Percentiles rank a stretch among this genome's conserved stretches.
Conservation (phyloP, 2,888 invertebrate species). For the Dicyrtoma fusca region DNA sequence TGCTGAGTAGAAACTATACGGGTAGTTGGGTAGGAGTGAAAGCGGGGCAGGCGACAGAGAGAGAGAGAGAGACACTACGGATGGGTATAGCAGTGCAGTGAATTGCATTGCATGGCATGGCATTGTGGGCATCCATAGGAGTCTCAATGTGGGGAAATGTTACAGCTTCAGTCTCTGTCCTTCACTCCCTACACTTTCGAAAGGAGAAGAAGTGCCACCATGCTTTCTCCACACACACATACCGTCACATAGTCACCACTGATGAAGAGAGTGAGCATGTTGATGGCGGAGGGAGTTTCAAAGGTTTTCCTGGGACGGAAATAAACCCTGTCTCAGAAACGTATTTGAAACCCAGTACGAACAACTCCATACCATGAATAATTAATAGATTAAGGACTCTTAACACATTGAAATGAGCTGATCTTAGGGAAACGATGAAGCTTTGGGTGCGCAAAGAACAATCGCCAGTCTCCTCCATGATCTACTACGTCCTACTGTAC, state of each 20-base stretch:
- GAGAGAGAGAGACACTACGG: slow-evolving; percentile 1
- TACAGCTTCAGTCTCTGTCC: no score
- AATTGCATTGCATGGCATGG: background rate
- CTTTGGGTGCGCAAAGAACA: slow-evolving; percentile 11
- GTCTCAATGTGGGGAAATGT: background rate
- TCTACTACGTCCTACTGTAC: background rate
- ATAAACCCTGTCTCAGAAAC: background rate
- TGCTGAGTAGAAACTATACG: background rate
- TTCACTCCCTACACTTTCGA: no score
- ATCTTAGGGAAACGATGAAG: slow-evolving; percentile 1
- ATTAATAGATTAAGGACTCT: slow-evolving; percentile 44
- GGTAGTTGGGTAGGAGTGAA: background rate
- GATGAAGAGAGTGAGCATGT: slow-evolving; percentile 3
- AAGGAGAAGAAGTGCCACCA: no score
- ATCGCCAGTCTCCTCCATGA: background rate
- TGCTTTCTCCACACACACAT: background rate
- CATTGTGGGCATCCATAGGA: background rate
- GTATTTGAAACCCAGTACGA: background rate
- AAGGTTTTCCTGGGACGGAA: no score
- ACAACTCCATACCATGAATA: slow-evolving; percentile 39
- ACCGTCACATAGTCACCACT: background rate
- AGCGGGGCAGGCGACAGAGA: background rate
- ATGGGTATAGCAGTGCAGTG: no score
- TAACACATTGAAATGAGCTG: slow-evolving; percentile 35
- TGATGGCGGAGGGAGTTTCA: background rate